Conservation (phyloP, 2,113 vertebrate genomes). For the Ageneiosus marmoratus region DNA sequence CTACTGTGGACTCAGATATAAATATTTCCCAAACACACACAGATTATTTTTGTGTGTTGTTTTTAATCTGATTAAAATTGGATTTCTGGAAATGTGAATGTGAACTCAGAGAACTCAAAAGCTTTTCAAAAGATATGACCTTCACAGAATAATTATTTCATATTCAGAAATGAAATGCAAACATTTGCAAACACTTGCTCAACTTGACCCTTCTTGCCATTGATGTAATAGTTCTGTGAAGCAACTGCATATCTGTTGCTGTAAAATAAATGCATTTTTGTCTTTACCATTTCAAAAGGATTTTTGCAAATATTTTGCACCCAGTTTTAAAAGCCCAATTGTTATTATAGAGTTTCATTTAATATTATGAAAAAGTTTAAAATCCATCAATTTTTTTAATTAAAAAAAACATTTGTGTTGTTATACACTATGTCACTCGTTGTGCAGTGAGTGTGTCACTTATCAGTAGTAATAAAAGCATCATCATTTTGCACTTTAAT, state of each 20-base stretch:
- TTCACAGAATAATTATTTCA: not conserved
- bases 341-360: not conserved
- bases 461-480: not conserved
- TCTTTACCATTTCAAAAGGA: too few species aligned
- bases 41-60: not conserved
- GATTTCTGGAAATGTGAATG: not conserved
- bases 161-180: not conserved
- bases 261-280: not conserved
- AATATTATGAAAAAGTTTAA: too few species aligned
- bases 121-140: not conserved
- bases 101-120: not conserved
- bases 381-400: too few species aligned
- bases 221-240: not conserved
- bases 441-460: not conserved
- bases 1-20: constrained; percentile 13
- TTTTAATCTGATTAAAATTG: not conserved
- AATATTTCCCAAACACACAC: constrained; percentile 17
- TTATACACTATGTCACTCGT: not conserved
- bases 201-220: not conserved
- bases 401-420: not conserved
- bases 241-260: not conserved
- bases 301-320: too few species aligned
- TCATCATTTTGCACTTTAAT: not conserved
- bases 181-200: too few species aligned
- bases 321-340: too few species aligned